phyloP scores from a whole-genome alignment of 2,113 vertebrate species.

The Mystacornis crossleyi region DNA sequence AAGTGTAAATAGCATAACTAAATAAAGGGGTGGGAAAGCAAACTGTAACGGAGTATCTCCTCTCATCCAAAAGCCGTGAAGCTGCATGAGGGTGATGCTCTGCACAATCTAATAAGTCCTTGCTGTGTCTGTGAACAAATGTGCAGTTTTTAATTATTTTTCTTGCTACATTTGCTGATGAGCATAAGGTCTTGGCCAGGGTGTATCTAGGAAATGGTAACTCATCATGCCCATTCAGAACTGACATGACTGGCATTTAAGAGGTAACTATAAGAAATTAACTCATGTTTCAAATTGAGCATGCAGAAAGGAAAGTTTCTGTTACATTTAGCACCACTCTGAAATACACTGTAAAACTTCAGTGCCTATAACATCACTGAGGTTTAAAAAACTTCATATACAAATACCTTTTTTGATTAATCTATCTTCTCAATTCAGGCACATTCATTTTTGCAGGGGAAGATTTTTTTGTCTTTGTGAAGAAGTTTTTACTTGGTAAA shows the following conservation, averaged over 20 bases:
- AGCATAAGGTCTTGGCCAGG: background rate
- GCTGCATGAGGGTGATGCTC: background rate
- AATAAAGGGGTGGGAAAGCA: background rate
- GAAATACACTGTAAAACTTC: background rate
- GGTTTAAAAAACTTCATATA: background rate
- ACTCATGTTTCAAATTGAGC: background rate
- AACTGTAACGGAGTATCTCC: background rate
- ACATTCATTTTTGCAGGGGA: background rate
- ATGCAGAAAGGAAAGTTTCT: background rate
- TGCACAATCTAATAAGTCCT: background rate
- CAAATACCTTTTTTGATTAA: background rate
- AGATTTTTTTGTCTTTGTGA: background rate
- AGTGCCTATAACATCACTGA: background rate
- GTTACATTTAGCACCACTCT: background rate
- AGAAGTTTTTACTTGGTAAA: background rate
- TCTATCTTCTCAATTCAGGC: background rate
- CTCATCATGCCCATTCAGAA: background rate
- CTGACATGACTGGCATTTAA: background rate
- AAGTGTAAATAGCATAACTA: background rate
- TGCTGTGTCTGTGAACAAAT: background rate
- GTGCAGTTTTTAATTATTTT: background rate
- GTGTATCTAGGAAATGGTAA: background rate
- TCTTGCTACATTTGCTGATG: background rate
- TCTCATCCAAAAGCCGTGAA: background rate
- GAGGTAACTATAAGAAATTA: background rate